Evolutionary conservation across 2,888 invertebrate species (phyloP).

Genomic region (Sphaerophoria taeniata): DNA sequence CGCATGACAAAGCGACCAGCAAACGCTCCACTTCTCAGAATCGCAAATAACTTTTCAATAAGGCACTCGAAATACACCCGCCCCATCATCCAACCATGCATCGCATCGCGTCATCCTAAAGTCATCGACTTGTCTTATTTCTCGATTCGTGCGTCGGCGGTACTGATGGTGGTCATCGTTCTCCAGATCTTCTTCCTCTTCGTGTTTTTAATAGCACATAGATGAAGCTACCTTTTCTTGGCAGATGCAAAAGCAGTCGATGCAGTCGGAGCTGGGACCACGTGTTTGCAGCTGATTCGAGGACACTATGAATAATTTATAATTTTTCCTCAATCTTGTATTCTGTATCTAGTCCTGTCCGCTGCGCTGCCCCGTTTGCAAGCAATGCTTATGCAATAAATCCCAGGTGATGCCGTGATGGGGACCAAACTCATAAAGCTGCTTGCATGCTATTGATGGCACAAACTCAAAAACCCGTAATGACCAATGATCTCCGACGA

Average conservation of each 20-base stretch:
- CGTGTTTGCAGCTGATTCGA: conserved; percentile 44
- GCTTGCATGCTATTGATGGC: conserved; percentile 41
- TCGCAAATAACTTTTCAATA: conserved; percentile 57
- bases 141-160: conserved; percentile 24
- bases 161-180: conserved; percentile 13
- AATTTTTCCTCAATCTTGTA: conserved; percentile 18
- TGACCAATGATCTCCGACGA: conserved; percentile 64
- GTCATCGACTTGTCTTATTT: conserved; percentile 1
- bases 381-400: conserved; percentile 40
- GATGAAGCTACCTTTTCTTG: neutral
- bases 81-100: neutral
- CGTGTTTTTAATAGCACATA: conserved; percentile 30
- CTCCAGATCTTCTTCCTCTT: conserved; percentile 28
- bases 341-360: neutral
- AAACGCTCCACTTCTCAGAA: conserved; percentile 53
- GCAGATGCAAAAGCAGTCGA: neutral
- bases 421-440: conserved; percentile 14
- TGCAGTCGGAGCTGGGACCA: conserved; percentile 7
- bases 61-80: conserved; percentile 22
- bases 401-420: conserved; percentile 18
- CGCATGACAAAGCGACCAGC: conserved; percentile 58
- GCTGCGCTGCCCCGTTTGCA: conserved; percentile 21
- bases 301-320: conserved; percentile 68
- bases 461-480: conserved; percentile 65
- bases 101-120: too few relatives aligned